Evolutionary conservation across 2,113 vertebrate genomes (phyloP).

Genomic region (Sclerurus mexicanus): DNA sequence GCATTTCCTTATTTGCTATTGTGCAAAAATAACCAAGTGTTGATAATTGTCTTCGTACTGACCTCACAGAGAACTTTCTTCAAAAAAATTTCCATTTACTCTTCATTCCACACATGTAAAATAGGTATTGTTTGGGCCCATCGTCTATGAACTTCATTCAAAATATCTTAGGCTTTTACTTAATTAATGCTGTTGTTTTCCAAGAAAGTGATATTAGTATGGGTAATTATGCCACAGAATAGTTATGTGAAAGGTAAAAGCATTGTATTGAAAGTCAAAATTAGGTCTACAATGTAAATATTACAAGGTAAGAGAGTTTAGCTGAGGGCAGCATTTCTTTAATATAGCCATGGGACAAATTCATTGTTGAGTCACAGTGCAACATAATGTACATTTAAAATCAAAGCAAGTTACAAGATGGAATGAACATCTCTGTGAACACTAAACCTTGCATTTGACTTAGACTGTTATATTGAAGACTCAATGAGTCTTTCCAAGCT

Average conservation of each 20-base stretch:
- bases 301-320: background rate
- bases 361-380: background rate
- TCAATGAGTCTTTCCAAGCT: background rate
- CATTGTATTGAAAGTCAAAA: background rate
- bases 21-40: constrained; percentile 28
- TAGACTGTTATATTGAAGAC: background rate
- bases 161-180: background rate
- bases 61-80: background rate
- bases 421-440: background rate
- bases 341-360: background rate
- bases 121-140: background rate
- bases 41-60: background rate
- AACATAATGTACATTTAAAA: background rate
- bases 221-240: background rate
- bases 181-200: background rate
- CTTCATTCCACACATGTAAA: background rate
- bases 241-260: background rate
- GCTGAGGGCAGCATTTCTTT: background rate
- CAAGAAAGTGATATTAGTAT: background rate
- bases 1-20: constrained; percentile 63
- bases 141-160: background rate
- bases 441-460: background rate
- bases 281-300: constrained; percentile 22
- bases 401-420: background rate
- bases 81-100: background rate